Evolutionary conservation across 2,888 invertebrate species (phyloP).

Genomic region (Hydropsyche betteni): DNA sequence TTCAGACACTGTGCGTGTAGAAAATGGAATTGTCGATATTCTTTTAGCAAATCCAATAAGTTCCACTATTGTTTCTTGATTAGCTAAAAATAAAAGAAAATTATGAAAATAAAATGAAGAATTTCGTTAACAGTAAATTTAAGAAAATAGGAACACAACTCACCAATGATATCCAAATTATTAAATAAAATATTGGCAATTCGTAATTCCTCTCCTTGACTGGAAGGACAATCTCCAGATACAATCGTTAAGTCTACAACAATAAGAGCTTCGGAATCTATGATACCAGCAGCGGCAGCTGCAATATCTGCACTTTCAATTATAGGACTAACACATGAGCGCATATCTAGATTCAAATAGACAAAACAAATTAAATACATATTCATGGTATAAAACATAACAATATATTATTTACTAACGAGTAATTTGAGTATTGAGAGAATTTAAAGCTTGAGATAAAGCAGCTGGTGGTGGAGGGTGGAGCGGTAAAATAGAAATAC

Average conservation of each 20-base stretch:
- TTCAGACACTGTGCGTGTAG: slow-evolving; percentile 52
- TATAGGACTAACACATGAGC: slow-evolving; percentile 54
- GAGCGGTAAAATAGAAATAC: slow-evolving; percentile 62
- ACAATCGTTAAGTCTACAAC: slow-evolving; percentile 67
- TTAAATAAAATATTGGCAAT: slow-evolving; percentile 92
- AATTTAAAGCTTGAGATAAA: slow-evolving; percentile 57
- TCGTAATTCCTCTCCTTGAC: slow-evolving; percentile 65
- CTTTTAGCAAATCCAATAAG: slow-evolving; percentile 87
- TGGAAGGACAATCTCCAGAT: slow-evolving; percentile 61
- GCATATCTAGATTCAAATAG: slow-evolving; percentile 47
- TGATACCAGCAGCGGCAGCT: slow-evolving; percentile 77
- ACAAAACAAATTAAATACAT: background rate
- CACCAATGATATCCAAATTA: slow-evolving; percentile 92
- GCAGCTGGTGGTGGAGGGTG: slow-evolving; percentile 57
- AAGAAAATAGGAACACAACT: slow-evolving; percentile 53
- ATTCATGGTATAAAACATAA: background rate
- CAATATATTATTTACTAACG: slow-evolving; percentile 53
- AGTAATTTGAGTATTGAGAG: slow-evolving; percentile 53
- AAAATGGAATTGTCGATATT: slow-evolving; percentile 59
- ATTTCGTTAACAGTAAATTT: slow-evolving; percentile 20
- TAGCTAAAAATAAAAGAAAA: slow-evolving; percentile 75
- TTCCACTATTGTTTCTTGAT: slow-evolving; percentile 95
- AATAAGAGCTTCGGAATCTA: slow-evolving; percentile 82
- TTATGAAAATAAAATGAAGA: slow-evolving; percentile 8
- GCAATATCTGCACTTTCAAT: slow-evolving; percentile 62